Evolutionary conservation across 1,140 invertebrate species (phyloP).

Genomic region (Dinoponera quadriceps): DNA sequence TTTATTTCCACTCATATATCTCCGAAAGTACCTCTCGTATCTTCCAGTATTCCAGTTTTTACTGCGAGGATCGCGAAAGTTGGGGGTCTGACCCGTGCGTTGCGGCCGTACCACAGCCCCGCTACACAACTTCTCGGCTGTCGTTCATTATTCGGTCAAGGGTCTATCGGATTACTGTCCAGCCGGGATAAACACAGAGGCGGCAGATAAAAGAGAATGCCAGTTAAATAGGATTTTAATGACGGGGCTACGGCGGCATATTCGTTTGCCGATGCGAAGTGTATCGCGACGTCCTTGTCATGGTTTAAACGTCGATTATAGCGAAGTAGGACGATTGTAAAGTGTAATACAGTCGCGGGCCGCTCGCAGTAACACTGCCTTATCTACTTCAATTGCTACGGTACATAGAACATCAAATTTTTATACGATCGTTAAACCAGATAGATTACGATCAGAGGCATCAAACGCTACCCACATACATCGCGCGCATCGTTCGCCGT

Average conservation of each 20-base stretch:
- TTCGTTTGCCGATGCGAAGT: background rate
- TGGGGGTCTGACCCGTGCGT: too few species aligned
- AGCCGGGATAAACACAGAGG: constrained; percentile 3
- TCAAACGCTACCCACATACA: constrained; percentile 25
- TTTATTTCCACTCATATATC: background rate
- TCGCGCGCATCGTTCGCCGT: background rate
- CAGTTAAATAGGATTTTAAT: constrained; percentile 21
- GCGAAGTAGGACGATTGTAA: constrained; percentile 52
- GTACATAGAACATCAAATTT: constrained; percentile 41
- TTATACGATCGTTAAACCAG: constrained; percentile 44
- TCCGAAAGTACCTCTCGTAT: background rate
- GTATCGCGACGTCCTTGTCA: constrained; percentile 32
- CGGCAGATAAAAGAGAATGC: background rate
- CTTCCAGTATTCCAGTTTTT: too few species aligned
- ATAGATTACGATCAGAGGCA: constrained; percentile 41
- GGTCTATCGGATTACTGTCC: background rate
- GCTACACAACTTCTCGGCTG: too few species aligned
- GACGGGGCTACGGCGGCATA: background rate
- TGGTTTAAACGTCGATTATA: constrained; percentile 41
- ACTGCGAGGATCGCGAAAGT: background rate
- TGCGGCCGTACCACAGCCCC: too few species aligned
- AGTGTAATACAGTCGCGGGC: constrained; percentile 10
- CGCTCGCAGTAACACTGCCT: constrained; percentile 19
- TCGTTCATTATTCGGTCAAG: constrained; percentile 19
- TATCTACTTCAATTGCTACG: constrained; percentile 45